Conservation (phyloP, 2,113 vertebrate species). For the cat (Felis catus) region F.catus_Fca126_mat1.0 CM031418.1:110679001-110679500, state of each 20-base stretch:
- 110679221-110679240: background rate
- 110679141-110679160: background rate
- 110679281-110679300: background rate
- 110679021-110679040: background rate
- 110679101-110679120: background rate
- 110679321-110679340: background rate
- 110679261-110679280: background rate
- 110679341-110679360: background rate
- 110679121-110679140: background rate
- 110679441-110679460: background rate
- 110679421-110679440: background rate
- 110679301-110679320: background rate
- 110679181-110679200: background rate
- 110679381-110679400: background rate
- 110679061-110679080: background rate
- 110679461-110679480: background rate
- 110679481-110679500: background rate
- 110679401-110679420: background rate
- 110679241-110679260: slow-evolving; percentile 1
- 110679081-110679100: background rate
- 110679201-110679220: slow-evolving; percentile 7
- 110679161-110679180: background rate
- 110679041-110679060: background rate
- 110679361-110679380: background rate
- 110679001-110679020: background rate